These are phyloP conservation scores for Diacarnus erythraeanus DNA, from an alignment of 37 sponge, comb jelly and placozoan genomes.

Conservation along the genomic window DNA sequence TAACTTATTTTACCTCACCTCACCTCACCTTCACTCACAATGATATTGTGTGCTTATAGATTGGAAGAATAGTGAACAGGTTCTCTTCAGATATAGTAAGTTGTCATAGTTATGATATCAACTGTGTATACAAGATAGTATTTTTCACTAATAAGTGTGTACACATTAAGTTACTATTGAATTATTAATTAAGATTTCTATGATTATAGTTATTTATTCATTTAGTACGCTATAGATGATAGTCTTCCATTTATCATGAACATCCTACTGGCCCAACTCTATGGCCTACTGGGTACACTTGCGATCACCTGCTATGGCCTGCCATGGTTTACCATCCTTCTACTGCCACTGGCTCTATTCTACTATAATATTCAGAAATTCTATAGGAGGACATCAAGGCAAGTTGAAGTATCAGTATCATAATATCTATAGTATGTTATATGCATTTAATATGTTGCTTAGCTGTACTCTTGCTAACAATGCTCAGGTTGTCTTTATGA, in stretches of 20 bases:
- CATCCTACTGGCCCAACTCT: constrained; percentile 92
- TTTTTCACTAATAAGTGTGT: background rate
- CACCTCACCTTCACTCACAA: background rate
- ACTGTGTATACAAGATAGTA: background rate
- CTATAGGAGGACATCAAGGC: constrained; percentile 96
- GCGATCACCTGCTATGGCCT: constrained; percentile 90
- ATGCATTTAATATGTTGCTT: too few species aligned
- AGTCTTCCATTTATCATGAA: constrained; percentile 94
- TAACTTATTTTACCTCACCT: background rate
- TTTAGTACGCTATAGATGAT: constrained; percentile 92
- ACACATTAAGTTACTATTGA: background rate
- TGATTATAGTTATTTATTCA: background rate
- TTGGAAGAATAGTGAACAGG: constrained; percentile 84
- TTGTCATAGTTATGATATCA: background rate
- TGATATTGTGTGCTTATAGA: constrained; percentile 37
- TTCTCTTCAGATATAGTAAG: constrained; percentile 94
- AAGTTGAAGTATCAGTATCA: too few species aligned
- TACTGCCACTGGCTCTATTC: constrained; percentile 80
- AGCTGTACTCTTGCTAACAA: too few species aligned
- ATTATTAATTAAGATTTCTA: too few species aligned
- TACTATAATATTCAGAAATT: constrained; percentile 92
- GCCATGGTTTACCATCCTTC: constrained; percentile 82
- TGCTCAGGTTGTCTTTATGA: too few species aligned
- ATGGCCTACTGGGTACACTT: constrained; percentile 84
- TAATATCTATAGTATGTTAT: too few species aligned